Percentiles rank a stretch among this genome's conserved stretches.
Evolutionary conservation across 2,797 vertebrate genomes (phyloP).

Genomic region (Pangasius mekongensis): DNA sequence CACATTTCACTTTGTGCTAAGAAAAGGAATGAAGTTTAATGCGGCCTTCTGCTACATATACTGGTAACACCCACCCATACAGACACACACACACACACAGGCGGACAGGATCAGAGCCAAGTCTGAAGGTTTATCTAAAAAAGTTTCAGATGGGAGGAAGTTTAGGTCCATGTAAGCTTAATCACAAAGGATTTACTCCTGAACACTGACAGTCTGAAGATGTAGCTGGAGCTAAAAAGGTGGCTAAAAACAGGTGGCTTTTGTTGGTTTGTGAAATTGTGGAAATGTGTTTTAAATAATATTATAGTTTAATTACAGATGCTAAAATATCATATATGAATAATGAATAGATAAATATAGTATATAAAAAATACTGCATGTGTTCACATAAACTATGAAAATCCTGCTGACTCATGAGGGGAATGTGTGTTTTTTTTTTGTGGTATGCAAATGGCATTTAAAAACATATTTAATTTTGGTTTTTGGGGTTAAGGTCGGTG

Average conservation of each 20-base stretch:
- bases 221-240: not conserved
- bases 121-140: slow-evolving; percentile 5
- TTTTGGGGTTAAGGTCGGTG: not conserved
- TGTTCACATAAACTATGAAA: not conserved
- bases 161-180: not conserved
- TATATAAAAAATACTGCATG: not conserved
- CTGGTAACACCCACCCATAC: not conserved
- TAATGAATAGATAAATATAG: not conserved
- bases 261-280: not conserved
- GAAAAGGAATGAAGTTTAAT: slow-evolving; percentile 12
- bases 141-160: slow-evolving; percentile 7
- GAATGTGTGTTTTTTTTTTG: not conserved
- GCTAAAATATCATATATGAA: not conserved
- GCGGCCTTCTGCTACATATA: not conserved
- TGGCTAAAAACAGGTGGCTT: not conserved
- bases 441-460: not conserved
- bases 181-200: not conserved
- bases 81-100: slow-evolving; percentile 19
- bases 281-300: not conserved
- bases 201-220: not conserved
- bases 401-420: not conserved
- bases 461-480: not conserved
- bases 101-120: not conserved
- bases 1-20: slow-evolving; percentile 16
- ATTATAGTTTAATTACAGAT: not conserved